Evolutionary conservation across 2,797 vertebrate species (phyloP).

Genomic region (Gobio occitaniae): DNA sequence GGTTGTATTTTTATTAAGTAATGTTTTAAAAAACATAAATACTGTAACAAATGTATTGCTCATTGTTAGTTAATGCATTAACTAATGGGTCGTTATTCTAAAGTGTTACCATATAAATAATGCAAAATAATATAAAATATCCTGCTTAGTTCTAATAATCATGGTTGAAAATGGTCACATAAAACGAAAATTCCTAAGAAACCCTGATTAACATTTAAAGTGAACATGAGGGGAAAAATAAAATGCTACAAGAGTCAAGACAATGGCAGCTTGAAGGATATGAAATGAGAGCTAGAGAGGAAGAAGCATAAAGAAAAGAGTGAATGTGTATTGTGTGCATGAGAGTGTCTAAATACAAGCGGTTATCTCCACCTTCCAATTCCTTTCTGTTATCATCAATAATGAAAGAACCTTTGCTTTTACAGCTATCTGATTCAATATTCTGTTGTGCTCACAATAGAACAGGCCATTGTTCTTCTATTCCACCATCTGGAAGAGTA

Average conservation of each 20-base stretch:
- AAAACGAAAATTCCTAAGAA: neutral
- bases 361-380: conserved; percentile 54
- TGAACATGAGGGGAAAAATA: neutral
- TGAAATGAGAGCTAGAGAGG: neutral
- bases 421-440: conserved; percentile 66
- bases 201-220: neutral
- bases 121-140: neutral
- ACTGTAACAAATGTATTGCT: too few relatives aligned
- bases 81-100: too few relatives aligned
- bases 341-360: conserved; percentile 3
- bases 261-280: neutral
- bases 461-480: conserved; percentile 49
- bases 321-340: conserved; percentile 11
- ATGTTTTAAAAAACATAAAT: too few relatives aligned
- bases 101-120: too few relatives aligned
- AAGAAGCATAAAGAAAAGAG: neutral
- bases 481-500: conserved; percentile 64
- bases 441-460: conserved; percentile 44
- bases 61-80: too few relatives aligned
- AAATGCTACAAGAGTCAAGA: neutral
- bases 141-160: neutral
- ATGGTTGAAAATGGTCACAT: neutral
- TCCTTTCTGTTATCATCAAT: conserved; percentile 71
- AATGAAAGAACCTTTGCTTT: conserved; percentile 73
- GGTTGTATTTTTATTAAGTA: too few relatives aligned